Base-by-base conservation (phyloP, 1,140 invertebrate species). In the Cephus cinctus region DNA sequence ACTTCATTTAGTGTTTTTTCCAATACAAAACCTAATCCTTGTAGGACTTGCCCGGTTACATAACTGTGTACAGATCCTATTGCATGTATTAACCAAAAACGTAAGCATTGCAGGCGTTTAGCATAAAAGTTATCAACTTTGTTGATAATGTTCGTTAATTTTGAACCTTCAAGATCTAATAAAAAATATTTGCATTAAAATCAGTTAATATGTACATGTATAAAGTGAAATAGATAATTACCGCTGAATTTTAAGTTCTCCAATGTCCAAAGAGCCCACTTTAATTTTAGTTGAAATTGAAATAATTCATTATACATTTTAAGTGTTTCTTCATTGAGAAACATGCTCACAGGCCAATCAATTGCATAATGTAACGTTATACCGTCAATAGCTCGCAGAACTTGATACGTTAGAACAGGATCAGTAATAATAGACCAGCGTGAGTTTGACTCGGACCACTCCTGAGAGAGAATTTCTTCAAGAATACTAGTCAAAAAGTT, bases 51-150 rank as follows among this genome's bases (percentile, higher is more conserved):
- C 2, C 83, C 82, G 62, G 84, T 83, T 22, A 86, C 69, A 52
- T 86, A 86, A 47, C 81, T 78, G 54, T 86, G 82, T 36, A 86
- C 74, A 36, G 77, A 81, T 43, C 81, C 81, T 36, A 85, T 72
- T 30, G 83, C 79, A 62, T 85, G 81, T 9, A 83, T 54, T 4
- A 86, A 67, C 66, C 78, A 80, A 61, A 85, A 83, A 46, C 81
- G 69, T 5, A 86, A 65, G 20, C 81, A 67, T 43, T 85, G 79
- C 27, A 86, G 71, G 11, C 81, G 67, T 55, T 79, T 79, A 6
- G 76, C 61, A 12, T 73, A 52, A 54, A 75, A 75, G 6, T 69
- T 64, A 52, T 71, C 62, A 18, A 69, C 43, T 12, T 27, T 48
- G 44, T 75, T 62, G 6, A 12, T 47, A 27, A 65, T 56, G 32